These are phyloP conservation scores for Mionectes macconnelli DNA, from an alignment of 2,113 vertebrate species.

Conservation along the genomic window DNA sequence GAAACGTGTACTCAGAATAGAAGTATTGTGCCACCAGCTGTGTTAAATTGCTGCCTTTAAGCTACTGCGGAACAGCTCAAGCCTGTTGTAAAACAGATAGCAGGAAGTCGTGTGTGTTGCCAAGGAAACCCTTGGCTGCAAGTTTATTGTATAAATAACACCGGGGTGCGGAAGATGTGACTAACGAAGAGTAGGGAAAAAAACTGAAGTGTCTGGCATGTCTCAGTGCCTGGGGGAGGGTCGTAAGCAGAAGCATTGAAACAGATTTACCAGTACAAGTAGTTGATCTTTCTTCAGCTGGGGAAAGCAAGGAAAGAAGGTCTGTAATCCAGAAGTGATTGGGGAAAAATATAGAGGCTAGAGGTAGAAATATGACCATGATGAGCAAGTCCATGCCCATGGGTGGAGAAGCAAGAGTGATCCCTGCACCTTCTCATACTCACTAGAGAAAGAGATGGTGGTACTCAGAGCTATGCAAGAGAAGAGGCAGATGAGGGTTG, in stretches of 20 bases:
- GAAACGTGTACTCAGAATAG: conserved; percentile 24
- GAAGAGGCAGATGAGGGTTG: not conserved
- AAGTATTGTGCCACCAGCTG: conserved; percentile 61
- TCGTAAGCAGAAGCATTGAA: not conserved
- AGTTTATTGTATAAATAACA: conserved; percentile 50
- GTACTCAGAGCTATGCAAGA: not conserved
- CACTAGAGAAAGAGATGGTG: not conserved
- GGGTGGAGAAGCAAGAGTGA: not conserved
- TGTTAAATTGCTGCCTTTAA: conserved; percentile 58
- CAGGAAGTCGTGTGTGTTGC: conserved; percentile 58
- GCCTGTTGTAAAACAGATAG: conserved; percentile 62
- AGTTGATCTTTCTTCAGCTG: not conserved
- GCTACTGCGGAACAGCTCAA: conserved; percentile 26
- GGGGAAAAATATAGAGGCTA: not conserved
- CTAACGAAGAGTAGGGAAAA: not conserved
- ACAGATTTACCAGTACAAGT: not conserved
- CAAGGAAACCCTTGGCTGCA: conserved; percentile 39
- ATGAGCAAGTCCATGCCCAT: not conserved
- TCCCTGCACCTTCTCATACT: not conserved
- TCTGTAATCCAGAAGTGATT: not conserved
- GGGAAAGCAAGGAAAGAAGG: not conserved
- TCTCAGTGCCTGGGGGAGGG: not conserved
- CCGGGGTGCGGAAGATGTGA: not conserved
- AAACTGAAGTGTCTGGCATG: not conserved
- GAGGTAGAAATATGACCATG: not conserved